Percentiles rank a stretch among this genome's conserved stretches.
Conservation (phyloP, 2,888 invertebrate genomes). For the Agrotis exclamationis region DNA sequence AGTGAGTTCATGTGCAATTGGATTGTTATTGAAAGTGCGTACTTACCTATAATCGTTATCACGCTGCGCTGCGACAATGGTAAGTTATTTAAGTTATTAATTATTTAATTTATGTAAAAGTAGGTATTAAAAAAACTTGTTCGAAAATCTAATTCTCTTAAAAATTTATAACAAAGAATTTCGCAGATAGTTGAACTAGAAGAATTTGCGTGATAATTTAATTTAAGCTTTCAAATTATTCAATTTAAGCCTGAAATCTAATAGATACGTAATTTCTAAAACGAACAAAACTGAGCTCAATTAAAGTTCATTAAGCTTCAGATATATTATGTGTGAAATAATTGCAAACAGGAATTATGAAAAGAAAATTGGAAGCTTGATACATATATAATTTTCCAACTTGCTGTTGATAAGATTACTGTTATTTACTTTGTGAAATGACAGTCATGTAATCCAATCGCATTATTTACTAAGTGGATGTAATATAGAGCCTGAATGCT, state of each 20-base stretch:
- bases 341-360: not conserved
- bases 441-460: slow-evolving; percentile 43
- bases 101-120: not conserved
- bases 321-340: not conserved
- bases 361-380: slow-evolving; percentile 9
- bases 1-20: slow-evolving; percentile 25
- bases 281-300: not conserved
- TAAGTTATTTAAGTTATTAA: slow-evolving; percentile 61
- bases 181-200: not conserved
- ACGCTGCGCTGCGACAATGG: slow-evolving; percentile 62
- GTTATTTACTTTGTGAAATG: slow-evolving; percentile 53
- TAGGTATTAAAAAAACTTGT: not conserved
- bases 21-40: slow-evolving; percentile 29
- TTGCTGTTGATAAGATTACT: slow-evolving; percentile 47
- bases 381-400: slow-evolving; percentile 52
- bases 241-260: not conserved
- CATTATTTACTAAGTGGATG: slow-evolving; percentile 39
- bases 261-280: too few species aligned
- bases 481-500: slow-evolving; percentile 19
- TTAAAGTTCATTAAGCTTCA: not conserved
- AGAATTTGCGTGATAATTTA: too few species aligned
- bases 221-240: not conserved
- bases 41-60: slow-evolving; percentile 17
- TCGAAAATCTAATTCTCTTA: not conserved
- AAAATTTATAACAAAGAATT: slow-evolving; percentile 5